phyloP scores from a whole-genome alignment of 1,140 invertebrate species.

The Nymphalis io region DNA sequence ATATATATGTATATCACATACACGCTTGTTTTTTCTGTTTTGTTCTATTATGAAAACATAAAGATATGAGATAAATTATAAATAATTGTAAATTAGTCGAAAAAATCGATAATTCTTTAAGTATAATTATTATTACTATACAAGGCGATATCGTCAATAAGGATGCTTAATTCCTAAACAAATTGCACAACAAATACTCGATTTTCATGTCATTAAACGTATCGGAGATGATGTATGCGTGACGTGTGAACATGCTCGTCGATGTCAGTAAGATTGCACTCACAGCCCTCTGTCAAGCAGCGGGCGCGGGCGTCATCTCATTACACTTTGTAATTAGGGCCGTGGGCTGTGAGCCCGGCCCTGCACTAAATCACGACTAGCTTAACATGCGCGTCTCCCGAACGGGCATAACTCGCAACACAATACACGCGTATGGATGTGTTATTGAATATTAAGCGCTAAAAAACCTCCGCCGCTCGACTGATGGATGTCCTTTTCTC shows the following conservation, averaged over 20 bases:
- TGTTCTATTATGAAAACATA: too few relatives aligned
- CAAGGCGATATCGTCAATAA: too few relatives aligned
- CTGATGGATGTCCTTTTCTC: slow-evolving; percentile 53
- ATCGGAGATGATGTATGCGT: background rate
- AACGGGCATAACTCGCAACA: slow-evolving; percentile 56
- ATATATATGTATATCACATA: too few relatives aligned
- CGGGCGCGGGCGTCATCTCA: slow-evolving; percentile 55
- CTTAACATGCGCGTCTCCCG: slow-evolving; percentile 61
- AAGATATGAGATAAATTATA: too few relatives aligned
- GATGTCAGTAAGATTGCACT: slow-evolving; percentile 4
- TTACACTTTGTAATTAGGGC: slow-evolving; percentile 76
- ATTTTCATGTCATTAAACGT: background rate
- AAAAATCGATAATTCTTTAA: too few relatives aligned
- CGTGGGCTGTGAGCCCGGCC: slow-evolving; percentile 56
- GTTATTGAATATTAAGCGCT: slow-evolving; percentile 73
- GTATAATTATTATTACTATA: too few relatives aligned
- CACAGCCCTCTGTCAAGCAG: slow-evolving; percentile 7
- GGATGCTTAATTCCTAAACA: too few relatives aligned
- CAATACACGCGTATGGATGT: slow-evolving; percentile 60
- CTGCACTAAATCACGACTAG: slow-evolving; percentile 73
- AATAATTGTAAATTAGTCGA: too few relatives aligned
- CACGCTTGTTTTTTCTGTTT: too few relatives aligned
- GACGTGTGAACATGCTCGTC: slow-evolving; percentile 2
- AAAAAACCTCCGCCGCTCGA: slow-evolving; percentile 47
- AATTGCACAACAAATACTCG: too few relatives aligned